phyloP scores from a whole-genome alignment of 1,140 invertebrate genomes.

The Muscidifurax raptorellus region DNA sequence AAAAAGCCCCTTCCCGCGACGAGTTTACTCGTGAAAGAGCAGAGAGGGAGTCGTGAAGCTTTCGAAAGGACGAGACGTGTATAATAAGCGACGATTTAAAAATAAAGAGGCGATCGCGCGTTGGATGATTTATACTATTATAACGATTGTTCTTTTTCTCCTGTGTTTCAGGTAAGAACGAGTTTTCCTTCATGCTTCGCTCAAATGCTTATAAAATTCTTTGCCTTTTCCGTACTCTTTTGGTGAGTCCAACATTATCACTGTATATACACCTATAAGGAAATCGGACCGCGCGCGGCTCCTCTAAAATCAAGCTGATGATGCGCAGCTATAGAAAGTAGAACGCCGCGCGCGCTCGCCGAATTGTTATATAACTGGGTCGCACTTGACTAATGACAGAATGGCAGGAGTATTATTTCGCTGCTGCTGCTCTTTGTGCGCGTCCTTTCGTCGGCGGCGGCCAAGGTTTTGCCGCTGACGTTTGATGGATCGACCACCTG shows the following conservation, averaged over 20 bases:
- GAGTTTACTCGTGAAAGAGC: not conserved
- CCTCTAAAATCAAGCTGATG: no score
- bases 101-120: not conserved
- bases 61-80: not conserved
- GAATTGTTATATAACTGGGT: slow-evolving; percentile 26
- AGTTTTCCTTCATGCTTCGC: slow-evolving; percentile 19
- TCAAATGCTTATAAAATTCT: slow-evolving; percentile 6
- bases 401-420: not conserved
- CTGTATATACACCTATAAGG: no score
- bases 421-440: not conserved
- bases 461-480: not conserved
- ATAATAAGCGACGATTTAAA: not conserved
- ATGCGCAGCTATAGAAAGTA: not conserved
- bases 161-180: slow-evolving; percentile 47
- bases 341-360: not conserved
- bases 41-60: not conserved
- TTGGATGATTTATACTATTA: not conserved
- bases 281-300: no score
- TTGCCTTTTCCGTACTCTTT: not conserved
- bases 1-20: not conserved
- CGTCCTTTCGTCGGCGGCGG: not conserved
- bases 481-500: slow-evolving; percentile 27
- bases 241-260: slow-evolving; percentile 30
- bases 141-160: slow-evolving; percentile 17
- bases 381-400: slow-evolving; percentile 3